Evolutionary conservation across 2,113 vertebrate genomes (phyloP).

Genomic region (Heterotilapia buettikoferi): DNA sequence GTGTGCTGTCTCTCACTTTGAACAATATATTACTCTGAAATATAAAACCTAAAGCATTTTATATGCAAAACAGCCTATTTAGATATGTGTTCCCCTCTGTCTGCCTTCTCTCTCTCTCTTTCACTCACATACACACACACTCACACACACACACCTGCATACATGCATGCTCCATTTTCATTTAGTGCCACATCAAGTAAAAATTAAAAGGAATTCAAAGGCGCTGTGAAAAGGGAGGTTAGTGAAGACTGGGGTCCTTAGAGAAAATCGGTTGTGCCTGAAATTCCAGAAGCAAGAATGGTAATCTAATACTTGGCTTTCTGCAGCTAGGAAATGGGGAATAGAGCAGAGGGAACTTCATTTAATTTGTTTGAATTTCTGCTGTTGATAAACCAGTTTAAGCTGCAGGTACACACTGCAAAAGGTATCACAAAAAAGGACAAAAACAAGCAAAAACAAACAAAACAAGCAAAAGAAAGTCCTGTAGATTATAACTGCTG

Average conservation of each 20-base stretch:
- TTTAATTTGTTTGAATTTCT: background rate
- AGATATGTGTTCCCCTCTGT: constrained; percentile 46
- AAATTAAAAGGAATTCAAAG: constrained; percentile 61
- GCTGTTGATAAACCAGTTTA: background rate
- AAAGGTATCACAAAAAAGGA: background rate
- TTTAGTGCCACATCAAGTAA: constrained; percentile 56
- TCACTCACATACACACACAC: background rate
- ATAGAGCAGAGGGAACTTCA: background rate
- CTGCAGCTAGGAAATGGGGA: background rate
- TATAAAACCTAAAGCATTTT: constrained; percentile 73
- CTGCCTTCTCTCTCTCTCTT: background rate
- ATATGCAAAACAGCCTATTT: constrained; percentile 76
- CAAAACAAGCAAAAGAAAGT: background rate
- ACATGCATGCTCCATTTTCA: constrained; percentile 21
- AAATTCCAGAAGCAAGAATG: constrained; percentile 5
- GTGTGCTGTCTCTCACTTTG: constrained; percentile 55
- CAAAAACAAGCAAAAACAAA: background rate
- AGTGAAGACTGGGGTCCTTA: constrained; percentile 39
- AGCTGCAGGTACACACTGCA: background rate
- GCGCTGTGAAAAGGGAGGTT: constrained; percentile 30
- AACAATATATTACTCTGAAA: constrained; percentile 70
- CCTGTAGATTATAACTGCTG: background rate
- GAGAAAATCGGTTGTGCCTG: constrained; percentile 22
- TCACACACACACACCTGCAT: background rate
- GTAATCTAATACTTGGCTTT: constrained; percentile 18